phyloP scores from a whole-genome alignment of 2,113 vertebrate species.

The Meleagris gallopavo region DNA sequence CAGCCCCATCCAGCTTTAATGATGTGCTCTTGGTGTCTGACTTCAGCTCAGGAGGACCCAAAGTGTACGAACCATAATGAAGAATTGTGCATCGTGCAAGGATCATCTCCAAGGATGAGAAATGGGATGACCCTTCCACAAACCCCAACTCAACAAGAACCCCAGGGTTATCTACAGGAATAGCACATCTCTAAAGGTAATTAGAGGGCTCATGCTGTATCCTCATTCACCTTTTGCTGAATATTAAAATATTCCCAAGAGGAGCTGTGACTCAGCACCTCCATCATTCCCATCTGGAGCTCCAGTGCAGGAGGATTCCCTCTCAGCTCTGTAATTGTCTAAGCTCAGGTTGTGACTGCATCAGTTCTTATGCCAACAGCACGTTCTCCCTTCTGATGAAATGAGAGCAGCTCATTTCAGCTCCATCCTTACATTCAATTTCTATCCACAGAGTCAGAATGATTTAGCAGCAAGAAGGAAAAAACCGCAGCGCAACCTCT shows the following conservation, averaged over 20 bases:
- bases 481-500: rapidly evolving
- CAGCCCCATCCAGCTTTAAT: not conserved
- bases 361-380: rapidly evolving
- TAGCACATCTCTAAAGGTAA: not conserved
- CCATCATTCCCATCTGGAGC: not conserved
- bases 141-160: not conserved
- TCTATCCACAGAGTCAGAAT: rapidly evolving
- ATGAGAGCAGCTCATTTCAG: rapidly evolving
- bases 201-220: rapidly evolving
- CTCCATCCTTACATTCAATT: rapidly evolving
- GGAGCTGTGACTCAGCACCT: not conserved
- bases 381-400: not conserved
- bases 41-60: not conserved
- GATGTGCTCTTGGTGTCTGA: rapidly evolving
- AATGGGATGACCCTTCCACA: rapidly evolving
- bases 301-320: not conserved
- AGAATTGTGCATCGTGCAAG: rapidly evolving
- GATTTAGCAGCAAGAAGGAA: not conserved
- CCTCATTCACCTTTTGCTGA: not conserved
- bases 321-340: not conserved
- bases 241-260: not conserved
- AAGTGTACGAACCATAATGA: not conserved
- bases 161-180: not conserved
- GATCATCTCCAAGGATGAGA: not conserved
- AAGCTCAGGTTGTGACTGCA: not conserved